phyloP scores from a whole-genome alignment of 2,113 vertebrate genomes.

The Tragelaphus strepsiceros region DNA sequence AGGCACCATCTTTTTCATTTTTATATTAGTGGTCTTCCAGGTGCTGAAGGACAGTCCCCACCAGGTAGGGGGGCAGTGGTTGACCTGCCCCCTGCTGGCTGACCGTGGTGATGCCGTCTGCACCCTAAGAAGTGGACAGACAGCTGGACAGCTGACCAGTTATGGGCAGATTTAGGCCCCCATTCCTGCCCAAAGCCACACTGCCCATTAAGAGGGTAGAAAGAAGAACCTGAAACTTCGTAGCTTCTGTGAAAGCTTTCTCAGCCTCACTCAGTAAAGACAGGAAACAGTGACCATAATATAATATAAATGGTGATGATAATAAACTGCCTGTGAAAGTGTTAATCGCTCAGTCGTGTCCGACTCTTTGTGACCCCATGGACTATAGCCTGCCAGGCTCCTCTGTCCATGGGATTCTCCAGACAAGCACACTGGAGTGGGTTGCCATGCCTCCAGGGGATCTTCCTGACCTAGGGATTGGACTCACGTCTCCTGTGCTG shows the following conservation, averaged over 20 bases:
- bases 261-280: neutral
- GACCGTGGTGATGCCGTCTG: neutral
- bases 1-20: neutral
- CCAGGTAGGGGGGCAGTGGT: neutral
- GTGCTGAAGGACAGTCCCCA: too few species aligned
- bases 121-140: neutral
- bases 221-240: neutral
- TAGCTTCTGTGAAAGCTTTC: neutral
- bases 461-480: neutral
- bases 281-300: neutral
- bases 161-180: neutral
- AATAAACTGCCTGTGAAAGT: rapidly evolving
- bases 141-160: neutral
- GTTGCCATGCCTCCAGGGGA: neutral
- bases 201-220: neutral
- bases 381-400: neutral
- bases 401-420: neutral
- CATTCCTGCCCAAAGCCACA: too few species aligned
- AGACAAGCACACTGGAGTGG: neutral
- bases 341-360: rapidly evolving
- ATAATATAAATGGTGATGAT: too few species aligned
- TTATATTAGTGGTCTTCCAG: neutral
- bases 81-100: neutral
- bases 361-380: neutral
- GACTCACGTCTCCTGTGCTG: neutral